Percentiles rank a stretch among this genome's conserved stretches.
phyloP scores from a whole-genome alignment of 2,888 invertebrate genomes.

The Dicycla oo region DNA sequence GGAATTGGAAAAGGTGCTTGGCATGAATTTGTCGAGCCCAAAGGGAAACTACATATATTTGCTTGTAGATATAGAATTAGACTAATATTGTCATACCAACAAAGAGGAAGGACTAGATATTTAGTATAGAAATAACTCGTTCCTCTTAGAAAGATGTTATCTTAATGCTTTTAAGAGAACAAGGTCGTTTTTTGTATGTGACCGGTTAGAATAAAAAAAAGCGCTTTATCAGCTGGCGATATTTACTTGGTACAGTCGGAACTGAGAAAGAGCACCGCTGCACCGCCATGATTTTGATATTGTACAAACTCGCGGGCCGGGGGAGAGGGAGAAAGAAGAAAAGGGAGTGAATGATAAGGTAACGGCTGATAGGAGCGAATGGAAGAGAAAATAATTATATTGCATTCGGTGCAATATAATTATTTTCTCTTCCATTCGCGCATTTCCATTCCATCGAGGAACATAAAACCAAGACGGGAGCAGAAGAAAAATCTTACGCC shows the following conservation, averaged over 20 bases:
- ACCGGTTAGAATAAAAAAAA: conserved; percentile 51
- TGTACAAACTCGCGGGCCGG: neutral
- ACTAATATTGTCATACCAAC: conserved; percentile 10
- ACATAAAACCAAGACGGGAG: neutral
- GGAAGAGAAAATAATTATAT: neutral
- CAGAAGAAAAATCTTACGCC: neutral
- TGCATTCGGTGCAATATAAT: no score
- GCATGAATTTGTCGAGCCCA: neutral
- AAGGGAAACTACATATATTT: neutral
- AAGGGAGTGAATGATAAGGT: no score
- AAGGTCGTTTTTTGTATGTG: conserved; percentile 55
- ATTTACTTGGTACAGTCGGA: conserved; percentile 36
- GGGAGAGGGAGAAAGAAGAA: neutral
- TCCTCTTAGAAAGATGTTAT: conserved; percentile 53
- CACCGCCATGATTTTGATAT: conserved; percentile 9
- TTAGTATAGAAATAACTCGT: conserved; percentile 39
- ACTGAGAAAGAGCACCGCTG: conserved; percentile 14
- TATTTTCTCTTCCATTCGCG: no score
- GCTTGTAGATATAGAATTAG: neutral
- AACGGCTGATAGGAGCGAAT: neutral
- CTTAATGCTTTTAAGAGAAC: conserved; percentile 50
- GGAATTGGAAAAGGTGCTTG: neutral
- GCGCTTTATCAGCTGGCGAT: conserved; percentile 52
- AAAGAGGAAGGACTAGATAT: conserved; percentile 15
- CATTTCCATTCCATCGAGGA: no score